Percentiles rank a stretch among this genome's conserved stretches.
phyloP scores from a whole-genome alignment of 2,888 invertebrate genomes.

The Dendrolimus houi region DNA sequence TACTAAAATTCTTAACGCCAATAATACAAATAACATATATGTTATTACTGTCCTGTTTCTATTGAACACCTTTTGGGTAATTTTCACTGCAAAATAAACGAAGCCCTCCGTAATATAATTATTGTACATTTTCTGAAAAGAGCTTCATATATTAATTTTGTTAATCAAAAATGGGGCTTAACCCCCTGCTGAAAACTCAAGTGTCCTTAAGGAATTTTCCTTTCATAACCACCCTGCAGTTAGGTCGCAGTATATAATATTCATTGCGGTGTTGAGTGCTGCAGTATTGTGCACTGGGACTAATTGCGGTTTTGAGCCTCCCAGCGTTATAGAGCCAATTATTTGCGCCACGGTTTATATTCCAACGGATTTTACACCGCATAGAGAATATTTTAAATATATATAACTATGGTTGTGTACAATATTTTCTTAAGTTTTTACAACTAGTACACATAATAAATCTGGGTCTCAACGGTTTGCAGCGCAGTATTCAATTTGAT shows the following conservation, averaged over 20 bases:
- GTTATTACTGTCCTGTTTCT: too few relatives aligned
- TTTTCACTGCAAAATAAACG: not conserved
- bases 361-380: constrained; percentile 13
- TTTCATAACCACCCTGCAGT: not conserved
- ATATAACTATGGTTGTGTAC: not conserved
- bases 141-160: not conserved
- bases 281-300: constrained; percentile 17
- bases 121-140: not conserved
- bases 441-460: too few relatives aligned
- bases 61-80: too few relatives aligned
- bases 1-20: too few relatives aligned
- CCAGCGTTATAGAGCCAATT: constrained; percentile 25
- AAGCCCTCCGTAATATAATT: not conserved
- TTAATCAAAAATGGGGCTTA: not conserved
- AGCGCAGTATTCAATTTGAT: too few relatives aligned
- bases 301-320: constrained; percentile 25
- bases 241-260: not conserved
- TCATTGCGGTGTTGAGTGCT: constrained; percentile 9
- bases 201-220: not conserved
- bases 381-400: not conserved
- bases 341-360: constrained; percentile 22
- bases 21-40: too few relatives aligned
- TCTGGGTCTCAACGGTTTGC: too few relatives aligned
- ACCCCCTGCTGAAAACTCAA: not conserved
- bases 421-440: too few relatives aligned